A percentile compares a stretch with the other conserved stretches of the same genome.
Evolutionary conservation across 1,140 invertebrate genomes (phyloP).

Genomic region (Dendrolimus punctatus): DNA sequence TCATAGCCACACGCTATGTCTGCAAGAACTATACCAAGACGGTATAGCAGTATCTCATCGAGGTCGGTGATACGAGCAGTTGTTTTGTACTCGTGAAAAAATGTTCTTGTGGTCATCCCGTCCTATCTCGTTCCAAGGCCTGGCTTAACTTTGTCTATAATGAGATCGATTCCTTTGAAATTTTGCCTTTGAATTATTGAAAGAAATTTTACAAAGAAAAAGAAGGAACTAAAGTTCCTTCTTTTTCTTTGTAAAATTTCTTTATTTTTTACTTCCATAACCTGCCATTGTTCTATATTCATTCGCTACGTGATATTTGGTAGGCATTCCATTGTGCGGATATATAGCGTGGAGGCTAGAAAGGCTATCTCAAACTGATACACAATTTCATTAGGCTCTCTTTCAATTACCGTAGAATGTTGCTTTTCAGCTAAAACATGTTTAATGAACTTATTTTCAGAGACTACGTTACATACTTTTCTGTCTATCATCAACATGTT

Average conservation of each 20-base stretch:
- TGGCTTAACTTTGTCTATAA: conserved; percentile 4
- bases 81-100: background rate
- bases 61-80: background rate
- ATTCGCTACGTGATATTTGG: conserved; percentile 1
- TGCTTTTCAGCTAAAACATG: no score
- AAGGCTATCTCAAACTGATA: conserved; percentile 1
- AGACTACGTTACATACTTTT: no score
- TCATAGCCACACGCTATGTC: no score
- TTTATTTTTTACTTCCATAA: no score
- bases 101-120: background rate
- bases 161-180: conserved; percentile 3
- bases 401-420: background rate
- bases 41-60: no score
- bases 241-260: background rate
- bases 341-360: conserved; percentile 5
- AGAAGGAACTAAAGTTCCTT: no score
- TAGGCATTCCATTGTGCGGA: conserved; percentile 3
- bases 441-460: no score
- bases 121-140: conserved; percentile 5
- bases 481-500: no score
- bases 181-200: no score
- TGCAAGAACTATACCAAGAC: no score
- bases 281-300: conserved; percentile 3
- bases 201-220: no score
- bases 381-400: background rate